phyloP scores from a whole-genome alignment of 2,797 vertebrate species.

The Anableps anableps region DNA sequence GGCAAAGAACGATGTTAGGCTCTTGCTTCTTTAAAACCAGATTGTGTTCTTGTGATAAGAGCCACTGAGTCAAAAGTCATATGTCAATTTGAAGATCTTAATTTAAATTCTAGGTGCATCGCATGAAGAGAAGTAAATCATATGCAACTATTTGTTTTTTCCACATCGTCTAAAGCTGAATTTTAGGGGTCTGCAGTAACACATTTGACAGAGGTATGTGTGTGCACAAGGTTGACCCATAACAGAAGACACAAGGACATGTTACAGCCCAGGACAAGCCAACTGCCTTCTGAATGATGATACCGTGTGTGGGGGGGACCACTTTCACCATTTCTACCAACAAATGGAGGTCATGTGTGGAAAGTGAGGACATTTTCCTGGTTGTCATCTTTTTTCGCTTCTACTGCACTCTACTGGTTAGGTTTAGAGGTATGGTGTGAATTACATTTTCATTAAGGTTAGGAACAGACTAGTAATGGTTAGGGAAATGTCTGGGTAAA shows the following conservation, averaged over 20 bases:
- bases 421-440: no score
- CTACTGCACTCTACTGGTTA: no score
- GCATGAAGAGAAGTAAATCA: constrained; percentile 1
- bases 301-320: constrained; percentile 26
- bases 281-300: constrained; percentile 69
- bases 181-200: background rate
- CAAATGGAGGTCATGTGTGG: no score
- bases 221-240: constrained; percentile 54
- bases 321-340: no score
- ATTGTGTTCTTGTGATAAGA: background rate
- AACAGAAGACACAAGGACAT: constrained; percentile 68
- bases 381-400: no score
- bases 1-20: background rate
- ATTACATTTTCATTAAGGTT: no score
- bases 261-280: constrained; percentile 59
- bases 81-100: background rate
- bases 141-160: background rate
- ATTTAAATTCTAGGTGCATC: background rate
- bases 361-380: no score
- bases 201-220: constrained; percentile 3
- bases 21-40: background rate
- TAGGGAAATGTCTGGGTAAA: no score
- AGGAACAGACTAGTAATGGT: no score
- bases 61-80: background rate
- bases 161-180: background rate